Evolutionary conservation across 2,797 vertebrate genomes (phyloP), one percentile per base, ranked within the genome.

Genomic region (Cryptoprocta ferox): DNA sequence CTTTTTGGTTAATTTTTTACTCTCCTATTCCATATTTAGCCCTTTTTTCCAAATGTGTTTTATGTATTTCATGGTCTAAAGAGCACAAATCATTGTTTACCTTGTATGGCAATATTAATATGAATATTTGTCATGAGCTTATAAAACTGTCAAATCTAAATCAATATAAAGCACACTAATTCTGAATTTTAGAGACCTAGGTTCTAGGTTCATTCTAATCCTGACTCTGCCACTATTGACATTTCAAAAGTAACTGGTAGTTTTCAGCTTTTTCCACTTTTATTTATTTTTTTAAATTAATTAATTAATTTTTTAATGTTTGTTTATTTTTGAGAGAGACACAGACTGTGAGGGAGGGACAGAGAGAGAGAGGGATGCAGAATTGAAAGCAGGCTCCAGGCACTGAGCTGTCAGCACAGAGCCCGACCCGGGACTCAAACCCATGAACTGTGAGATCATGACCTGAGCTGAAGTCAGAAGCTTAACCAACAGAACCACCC

Each of bases 101-200:
- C n/a, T 87, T 83, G 79, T 68, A 28, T 89, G 37, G 28, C 37
- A 65, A 2, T 81, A 24, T 85, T 93, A 42, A 91, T 93, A 80
- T 68, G 79, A 87, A 9, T 89, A 75, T 84, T 91, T 65, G 53
- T 68, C 61, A 78, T 53, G 13, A 82, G 37, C 88, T 10, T 75
- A 0, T 78, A 90, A 35, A 73, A 93, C 78, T 88, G 24, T 68
- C 45, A 84, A 37, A 85, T 30, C 15, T 76, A 48, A 35, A 10
- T 65, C 7, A 93, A 15, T 73, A 53, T 70, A 76, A 73, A 83
- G 66, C 28, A 78, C 68, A 80, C 37, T 26, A 90, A 12, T 88
- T 96, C 28, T 88, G 42, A 89, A 81, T 89, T 95, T 96, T 56
- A 90, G 73, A 93, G 59, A 83, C 11, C 6, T 90, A 14, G 16